phyloP scores from a whole-genome alignment of 2,888 invertebrate genomes.

The Orthosia gracilis region DNA sequence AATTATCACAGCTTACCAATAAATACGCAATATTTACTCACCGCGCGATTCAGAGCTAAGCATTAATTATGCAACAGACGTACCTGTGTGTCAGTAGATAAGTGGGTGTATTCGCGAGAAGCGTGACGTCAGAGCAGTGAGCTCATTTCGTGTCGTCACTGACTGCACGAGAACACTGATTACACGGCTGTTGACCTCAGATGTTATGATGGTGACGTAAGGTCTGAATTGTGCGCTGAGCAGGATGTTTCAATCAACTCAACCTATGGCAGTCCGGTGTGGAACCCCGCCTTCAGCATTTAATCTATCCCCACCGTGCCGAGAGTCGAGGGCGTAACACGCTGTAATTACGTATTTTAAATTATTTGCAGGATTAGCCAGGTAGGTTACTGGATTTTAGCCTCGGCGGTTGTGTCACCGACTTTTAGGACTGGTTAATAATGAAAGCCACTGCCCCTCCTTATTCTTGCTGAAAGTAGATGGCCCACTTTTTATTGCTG shows the following conservation, averaged over 20 bases:
- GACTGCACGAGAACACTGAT: conserved; percentile 10
- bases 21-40: conserved; percentile 19
- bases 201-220: conserved; percentile 30
- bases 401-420: not conserved
- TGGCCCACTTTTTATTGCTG: too few relatives aligned
- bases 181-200: conserved; percentile 36
- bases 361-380: not conserved
- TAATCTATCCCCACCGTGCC: not conserved
- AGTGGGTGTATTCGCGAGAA: conserved; percentile 18
- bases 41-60: not conserved
- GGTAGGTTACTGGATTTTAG: not conserved
- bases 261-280: conserved; percentile 9
- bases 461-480: too few relatives aligned
- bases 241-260: conserved; percentile 23
- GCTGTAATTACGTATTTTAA: too few relatives aligned
- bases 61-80: conserved; percentile 18
- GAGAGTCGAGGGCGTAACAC: not conserved
- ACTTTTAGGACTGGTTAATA: not conserved
- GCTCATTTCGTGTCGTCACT: conserved; percentile 43
- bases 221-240: not conserved
- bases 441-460: not conserved
- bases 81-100: conserved; percentile 37
- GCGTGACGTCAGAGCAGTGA: conserved; percentile 44
- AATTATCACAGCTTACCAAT: conserved; percentile 1
- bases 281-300: conserved; percentile 14